These are phyloP conservation scores for Leucoraja ocellata DNA, from an alignment of 2,797 vertebrate genomes.

Conservation along the genomic window DNA sequence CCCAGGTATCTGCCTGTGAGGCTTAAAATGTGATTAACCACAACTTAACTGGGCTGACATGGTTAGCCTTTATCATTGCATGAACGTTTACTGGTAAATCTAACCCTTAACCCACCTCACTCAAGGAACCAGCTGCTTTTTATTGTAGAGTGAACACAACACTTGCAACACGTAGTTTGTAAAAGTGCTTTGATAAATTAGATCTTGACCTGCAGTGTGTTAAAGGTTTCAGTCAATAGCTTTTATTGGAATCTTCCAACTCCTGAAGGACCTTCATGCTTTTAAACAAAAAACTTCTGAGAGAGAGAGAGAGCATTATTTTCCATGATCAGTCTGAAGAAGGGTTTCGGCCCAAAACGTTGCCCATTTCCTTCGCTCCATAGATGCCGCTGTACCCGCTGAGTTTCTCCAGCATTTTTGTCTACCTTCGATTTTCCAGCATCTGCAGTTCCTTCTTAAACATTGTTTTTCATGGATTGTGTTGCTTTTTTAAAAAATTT, in stretches of 20 bases:
- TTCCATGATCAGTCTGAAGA: too few relatives aligned
- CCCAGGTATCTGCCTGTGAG: slow-evolving; percentile 75
- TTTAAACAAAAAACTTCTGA: slow-evolving; percentile 4
- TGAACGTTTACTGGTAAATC: slow-evolving; percentile 41
- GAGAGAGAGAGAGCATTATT: not conserved
- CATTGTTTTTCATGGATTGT: not conserved
- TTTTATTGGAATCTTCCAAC: not conserved
- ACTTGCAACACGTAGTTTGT: slow-evolving; percentile 5
- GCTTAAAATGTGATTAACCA: slow-evolving; percentile 46
- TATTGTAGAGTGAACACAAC: not conserved
- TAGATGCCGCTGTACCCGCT: too few relatives aligned
- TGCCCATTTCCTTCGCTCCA: too few relatives aligned
- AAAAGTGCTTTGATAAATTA: not conserved
- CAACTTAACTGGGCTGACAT: slow-evolving; percentile 55
- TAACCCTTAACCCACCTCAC: slow-evolving; percentile 19
- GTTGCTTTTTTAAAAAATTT: not conserved
- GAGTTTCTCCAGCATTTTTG: too few relatives aligned
- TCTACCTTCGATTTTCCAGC: too few relatives aligned
- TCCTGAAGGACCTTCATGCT: not conserved
- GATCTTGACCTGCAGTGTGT: not conserved
- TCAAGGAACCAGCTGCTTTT: not conserved
- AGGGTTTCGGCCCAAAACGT: too few relatives aligned
- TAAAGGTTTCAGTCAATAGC: not conserved
- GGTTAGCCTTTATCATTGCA: slow-evolving; percentile 42
- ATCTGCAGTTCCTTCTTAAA: too few relatives aligned